These are phyloP conservation scores for Esox niger DNA, from an alignment of 2,113 vertebrate genomes.

Conservation along the genomic window DNA sequence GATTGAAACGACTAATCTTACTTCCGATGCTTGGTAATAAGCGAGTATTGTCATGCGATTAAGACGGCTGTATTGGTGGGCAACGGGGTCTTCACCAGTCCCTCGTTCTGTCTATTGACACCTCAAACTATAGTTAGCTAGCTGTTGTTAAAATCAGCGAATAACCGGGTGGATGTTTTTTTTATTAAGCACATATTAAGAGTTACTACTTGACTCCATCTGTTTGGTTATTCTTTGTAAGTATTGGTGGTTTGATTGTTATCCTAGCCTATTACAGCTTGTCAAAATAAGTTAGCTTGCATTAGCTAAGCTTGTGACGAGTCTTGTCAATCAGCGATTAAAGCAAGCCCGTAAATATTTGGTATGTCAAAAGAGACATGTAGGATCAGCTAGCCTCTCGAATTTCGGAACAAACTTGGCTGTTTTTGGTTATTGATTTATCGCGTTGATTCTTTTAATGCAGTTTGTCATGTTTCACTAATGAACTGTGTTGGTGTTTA, in stretches of 20 bases:
- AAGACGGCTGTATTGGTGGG: slow-evolving; percentile 26
- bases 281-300: not conserved
- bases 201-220: accelerated
- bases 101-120: slow-evolving; percentile 63
- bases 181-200: not conserved
- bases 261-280: not conserved
- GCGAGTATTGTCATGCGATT: slow-evolving; percentile 51
- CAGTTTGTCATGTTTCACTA: not conserved
- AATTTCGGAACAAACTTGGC: not conserved
- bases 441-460: not conserved
- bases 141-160: not conserved
- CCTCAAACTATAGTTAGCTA: slow-evolving; percentile 58
- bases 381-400: not conserved
- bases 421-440: not conserved
- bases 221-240: not conserved
- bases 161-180: not conserved
- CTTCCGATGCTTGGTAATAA: slow-evolving; percentile 25
- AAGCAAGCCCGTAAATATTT: slow-evolving; percentile 1
- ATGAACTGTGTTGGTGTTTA: not conserved
- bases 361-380: not conserved
- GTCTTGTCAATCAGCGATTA: slow-evolving; percentile 18
- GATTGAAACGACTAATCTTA: slow-evolving; percentile 14
- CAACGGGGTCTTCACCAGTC: slow-evolving; percentile 65
- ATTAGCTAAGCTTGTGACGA: slow-evolving; percentile 26
- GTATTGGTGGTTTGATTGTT: not conserved